Evolutionary conservation across 2,797 vertebrate genomes (phyloP).

Genomic region (Geotrypetes seraphini): DNA sequence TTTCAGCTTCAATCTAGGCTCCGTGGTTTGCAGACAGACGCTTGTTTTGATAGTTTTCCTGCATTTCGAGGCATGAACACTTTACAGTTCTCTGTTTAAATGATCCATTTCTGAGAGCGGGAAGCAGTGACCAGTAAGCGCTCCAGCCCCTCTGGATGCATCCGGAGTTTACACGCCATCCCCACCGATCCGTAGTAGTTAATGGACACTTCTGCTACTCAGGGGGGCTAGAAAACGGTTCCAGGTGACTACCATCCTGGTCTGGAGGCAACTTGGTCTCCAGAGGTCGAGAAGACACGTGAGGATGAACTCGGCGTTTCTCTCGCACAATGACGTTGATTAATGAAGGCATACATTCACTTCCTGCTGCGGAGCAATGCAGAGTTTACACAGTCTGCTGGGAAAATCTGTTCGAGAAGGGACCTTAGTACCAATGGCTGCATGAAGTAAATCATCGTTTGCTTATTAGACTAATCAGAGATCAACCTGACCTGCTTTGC

Average conservation of each 20-base stretch:
- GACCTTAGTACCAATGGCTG: conserved; percentile 1
- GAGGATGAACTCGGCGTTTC: conserved; percentile 45
- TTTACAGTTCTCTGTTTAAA: conserved; percentile 57
- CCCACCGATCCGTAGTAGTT: conserved; percentile 65
- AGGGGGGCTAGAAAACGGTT: conserved; percentile 56
- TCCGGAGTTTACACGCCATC: conserved; percentile 54
- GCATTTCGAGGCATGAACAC: conserved; percentile 44
- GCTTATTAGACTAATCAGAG: neutral
- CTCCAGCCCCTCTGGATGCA: conserved; percentile 35
- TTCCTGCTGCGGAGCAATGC: conserved; percentile 57
- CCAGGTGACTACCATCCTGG: conserved; percentile 65
- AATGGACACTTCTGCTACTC: conserved; percentile 69
- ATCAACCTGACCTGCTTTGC: neutral
- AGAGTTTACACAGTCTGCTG: neutral
- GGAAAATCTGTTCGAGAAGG: conserved; percentile 4
- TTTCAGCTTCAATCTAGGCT: conserved; percentile 33
- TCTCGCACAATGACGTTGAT: conserved; percentile 62
- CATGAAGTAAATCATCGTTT: rapidly evolving
- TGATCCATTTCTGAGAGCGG: conserved; percentile 55
- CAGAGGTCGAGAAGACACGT: conserved; percentile 47
- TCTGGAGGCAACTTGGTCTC: conserved; percentile 54
- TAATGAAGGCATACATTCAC: conserved; percentile 51
- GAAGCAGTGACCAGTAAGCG: conserved; percentile 43
- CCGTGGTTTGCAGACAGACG: conserved; percentile 36
- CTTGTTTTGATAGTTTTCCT: conserved; percentile 47